phyloP scores from a whole-genome alignment of 2,113 vertebrate species.

The Pteronura brasiliensis region DNA sequence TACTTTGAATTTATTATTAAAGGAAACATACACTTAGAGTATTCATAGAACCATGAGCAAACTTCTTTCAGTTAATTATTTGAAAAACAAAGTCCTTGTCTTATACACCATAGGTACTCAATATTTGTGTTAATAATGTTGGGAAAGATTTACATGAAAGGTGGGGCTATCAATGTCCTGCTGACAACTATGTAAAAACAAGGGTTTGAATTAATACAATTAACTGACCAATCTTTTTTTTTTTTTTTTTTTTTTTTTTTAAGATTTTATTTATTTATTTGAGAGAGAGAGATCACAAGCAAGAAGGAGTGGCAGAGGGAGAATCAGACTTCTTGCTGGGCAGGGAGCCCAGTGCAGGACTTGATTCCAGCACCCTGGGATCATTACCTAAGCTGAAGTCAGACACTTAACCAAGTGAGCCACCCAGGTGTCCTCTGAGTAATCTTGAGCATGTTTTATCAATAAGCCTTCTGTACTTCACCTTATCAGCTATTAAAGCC shows the following conservation, averaged over 20 bases:
- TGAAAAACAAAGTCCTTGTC: neutral
- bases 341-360: too few species aligned
- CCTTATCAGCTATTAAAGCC: neutral
- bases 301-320: too few species aligned
- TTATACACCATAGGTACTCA: neutral
- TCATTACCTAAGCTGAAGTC: too few species aligned
- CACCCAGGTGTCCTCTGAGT: neutral
- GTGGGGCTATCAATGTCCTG: neutral
- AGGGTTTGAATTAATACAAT: neutral
- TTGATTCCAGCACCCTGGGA: too few species aligned
- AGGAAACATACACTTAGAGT: conserved; percentile 33
- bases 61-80: conserved; percentile 44
- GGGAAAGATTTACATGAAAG: neutral
- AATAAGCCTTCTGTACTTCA: neutral
- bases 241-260: neutral
- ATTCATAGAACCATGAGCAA: neutral
- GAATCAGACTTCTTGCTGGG: too few species aligned
- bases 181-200: neutral
- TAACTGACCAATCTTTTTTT: neutral
- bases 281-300: too few species aligned
- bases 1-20: conserved; percentile 67
- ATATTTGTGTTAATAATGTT: neutral
- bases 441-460: neutral
- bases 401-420: too few species aligned
- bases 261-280: too few species aligned